Percentiles rank a stretch among this genome's conserved stretches.
Evolutionary conservation across 2,888 invertebrate species (phyloP).

Genomic region (Charanyca ferruginea): DNA sequence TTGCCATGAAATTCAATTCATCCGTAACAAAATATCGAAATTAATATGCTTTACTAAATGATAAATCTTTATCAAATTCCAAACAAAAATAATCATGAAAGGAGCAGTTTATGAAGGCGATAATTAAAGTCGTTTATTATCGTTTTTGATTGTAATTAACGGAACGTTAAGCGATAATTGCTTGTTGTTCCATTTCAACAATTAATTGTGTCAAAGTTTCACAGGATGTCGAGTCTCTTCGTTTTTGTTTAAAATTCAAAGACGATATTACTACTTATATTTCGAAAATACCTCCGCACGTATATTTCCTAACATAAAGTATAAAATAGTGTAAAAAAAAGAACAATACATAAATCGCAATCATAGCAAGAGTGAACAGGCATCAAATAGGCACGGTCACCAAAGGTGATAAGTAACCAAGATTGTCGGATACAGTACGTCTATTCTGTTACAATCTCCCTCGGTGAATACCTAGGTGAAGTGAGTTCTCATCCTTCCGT

Average conservation of each 20-base stretch:
- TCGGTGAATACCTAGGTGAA: too few relatives aligned
- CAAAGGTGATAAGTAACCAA: too few relatives aligned
- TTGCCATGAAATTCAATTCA: conserved; percentile 25
- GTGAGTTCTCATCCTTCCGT: too few relatives aligned
- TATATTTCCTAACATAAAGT: not conserved
- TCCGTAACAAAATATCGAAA: conserved; percentile 20
- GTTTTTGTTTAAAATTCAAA: conserved; percentile 6
- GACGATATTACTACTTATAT: not conserved
- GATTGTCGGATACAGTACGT: too few relatives aligned
- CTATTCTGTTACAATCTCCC: too few relatives aligned
- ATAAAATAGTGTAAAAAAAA: too few relatives aligned
- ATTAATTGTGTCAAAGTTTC: conserved; percentile 10
- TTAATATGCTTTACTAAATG: conserved; percentile 17
- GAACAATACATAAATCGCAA: too few relatives aligned
- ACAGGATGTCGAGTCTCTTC: not conserved
- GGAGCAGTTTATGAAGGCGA: conserved; percentile 16
- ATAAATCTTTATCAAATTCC: conserved; percentile 34
- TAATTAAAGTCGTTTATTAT: conserved; percentile 30
- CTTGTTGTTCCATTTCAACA: conserved; percentile 35
- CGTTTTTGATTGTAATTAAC: conserved; percentile 39
- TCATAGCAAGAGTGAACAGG: too few relatives aligned
- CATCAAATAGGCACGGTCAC: too few relatives aligned
- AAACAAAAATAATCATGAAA: conserved; percentile 26
- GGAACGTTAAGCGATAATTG: conserved; percentile 27
- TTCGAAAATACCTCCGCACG: not conserved